Evolutionary conservation across 2,797 vertebrate genomes (phyloP).

Genomic region (Sebastes cheni): DNA sequence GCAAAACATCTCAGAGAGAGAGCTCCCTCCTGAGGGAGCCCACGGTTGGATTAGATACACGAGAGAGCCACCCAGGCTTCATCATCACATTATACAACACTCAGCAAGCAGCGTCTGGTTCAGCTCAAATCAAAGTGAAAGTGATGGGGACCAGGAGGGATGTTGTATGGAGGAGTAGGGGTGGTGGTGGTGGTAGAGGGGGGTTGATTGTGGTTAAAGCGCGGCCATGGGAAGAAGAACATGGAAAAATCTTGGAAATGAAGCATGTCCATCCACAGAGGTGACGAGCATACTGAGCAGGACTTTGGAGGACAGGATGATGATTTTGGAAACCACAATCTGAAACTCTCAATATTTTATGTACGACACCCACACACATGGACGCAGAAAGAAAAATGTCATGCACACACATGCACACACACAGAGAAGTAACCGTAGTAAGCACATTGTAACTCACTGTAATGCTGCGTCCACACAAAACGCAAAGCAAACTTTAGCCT

Average conservation of each 20-base stretch:
- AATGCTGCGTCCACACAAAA: neutral
- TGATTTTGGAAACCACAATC: conserved; percentile 51
- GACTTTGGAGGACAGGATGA: conserved; percentile 36
- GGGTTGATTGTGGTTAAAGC: conserved; percentile 51
- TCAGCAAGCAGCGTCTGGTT: conserved; percentile 66
- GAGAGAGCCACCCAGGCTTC: conserved; percentile 68
- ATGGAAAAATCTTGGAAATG: conserved; percentile 33
- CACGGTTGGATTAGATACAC: conserved; percentile 41
- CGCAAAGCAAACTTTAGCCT: neutral
- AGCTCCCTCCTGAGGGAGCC: conserved; percentile 24
- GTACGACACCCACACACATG: neutral
- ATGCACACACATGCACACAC: neutral
- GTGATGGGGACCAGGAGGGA: conserved; percentile 60
- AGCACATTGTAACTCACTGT: neutral
- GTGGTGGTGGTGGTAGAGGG: neutral
- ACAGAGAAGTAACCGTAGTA: neutral
- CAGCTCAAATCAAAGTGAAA: conserved; percentile 70
- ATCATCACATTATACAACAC: conserved; percentile 72
- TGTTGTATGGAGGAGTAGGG: neutral
- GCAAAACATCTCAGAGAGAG: conserved; percentile 42
- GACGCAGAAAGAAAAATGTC: neutral
- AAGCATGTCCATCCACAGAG: conserved; percentile 40
- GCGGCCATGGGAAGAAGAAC: conserved; percentile 54
- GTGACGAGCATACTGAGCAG: conserved; percentile 59
- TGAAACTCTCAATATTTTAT: conserved; percentile 16